Conservation (phyloP, 2,113 vertebrate genomes). For the Tringa solitaria region DNA sequence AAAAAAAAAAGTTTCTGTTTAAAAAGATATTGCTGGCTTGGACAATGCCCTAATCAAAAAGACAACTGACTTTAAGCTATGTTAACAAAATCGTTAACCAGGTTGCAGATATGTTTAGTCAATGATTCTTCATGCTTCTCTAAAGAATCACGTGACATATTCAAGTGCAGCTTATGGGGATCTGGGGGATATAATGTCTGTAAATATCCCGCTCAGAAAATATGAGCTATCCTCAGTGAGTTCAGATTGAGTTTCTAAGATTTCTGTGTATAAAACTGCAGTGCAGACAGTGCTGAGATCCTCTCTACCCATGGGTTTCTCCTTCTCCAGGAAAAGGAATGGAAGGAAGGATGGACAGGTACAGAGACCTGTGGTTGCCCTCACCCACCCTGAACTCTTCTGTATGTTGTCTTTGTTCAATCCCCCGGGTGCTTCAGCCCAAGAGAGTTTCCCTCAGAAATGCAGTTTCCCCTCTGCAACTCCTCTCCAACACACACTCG, state of each 20-base stretch:
- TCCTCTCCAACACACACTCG: background rate
- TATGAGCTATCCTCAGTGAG: background rate
- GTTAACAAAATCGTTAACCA: background rate
- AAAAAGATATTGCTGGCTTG: background rate
- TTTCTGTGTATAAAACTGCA: background rate
- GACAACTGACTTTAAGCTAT: background rate
- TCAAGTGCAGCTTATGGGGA: background rate
- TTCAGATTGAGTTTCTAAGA: background rate
- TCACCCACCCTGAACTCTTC: background rate
- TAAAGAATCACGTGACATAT: background rate
- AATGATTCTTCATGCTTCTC: background rate
- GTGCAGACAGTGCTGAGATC: background rate
- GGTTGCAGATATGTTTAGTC: background rate
- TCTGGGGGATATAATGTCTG: background rate
- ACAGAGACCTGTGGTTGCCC: background rate
- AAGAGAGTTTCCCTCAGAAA: background rate
- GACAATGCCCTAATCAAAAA: background rate
- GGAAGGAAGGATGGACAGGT: background rate
- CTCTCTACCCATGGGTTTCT: background rate
- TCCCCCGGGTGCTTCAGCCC: background rate
- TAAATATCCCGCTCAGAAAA: background rate
- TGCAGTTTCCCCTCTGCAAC: background rate
- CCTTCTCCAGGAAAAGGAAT: background rate
- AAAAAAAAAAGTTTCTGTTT: background rate
- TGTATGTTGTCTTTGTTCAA: background rate